These are phyloP conservation scores for Stramonita haemastoma DNA, from an alignment of 2,888 invertebrate species.

Conservation along the genomic window DNA sequence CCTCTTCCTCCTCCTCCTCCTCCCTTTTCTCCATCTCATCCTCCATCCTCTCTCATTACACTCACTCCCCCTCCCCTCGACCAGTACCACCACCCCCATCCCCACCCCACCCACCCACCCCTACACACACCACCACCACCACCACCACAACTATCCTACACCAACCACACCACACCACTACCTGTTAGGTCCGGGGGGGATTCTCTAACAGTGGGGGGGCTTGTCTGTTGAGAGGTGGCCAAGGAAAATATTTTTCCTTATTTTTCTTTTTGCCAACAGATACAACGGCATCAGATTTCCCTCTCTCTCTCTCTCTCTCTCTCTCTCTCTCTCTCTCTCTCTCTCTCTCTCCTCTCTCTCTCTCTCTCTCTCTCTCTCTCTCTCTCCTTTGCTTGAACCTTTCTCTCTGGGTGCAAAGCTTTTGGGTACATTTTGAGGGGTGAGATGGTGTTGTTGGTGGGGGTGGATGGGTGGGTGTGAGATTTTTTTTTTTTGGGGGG, in stretches of 20 bases:
- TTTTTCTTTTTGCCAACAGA: no score
- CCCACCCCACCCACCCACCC: not conserved
- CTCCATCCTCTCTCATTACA: not conserved
- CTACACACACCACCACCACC: no score
- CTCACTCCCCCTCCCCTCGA: not conserved
- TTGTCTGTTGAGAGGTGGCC: no score
- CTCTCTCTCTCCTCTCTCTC: not conserved
- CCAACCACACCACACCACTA: no score
- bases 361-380: not conserved
- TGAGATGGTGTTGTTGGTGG: not conserved
- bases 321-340: conserved; percentile 7
- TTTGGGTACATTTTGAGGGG: not conserved
- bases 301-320: not conserved
- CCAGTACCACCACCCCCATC: not conserved
- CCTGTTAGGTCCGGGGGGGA: no score
- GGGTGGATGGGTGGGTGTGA: not conserved
- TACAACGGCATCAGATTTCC: no score
- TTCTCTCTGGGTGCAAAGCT: no score
- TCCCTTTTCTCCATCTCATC: not conserved
- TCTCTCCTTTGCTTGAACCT: no score
- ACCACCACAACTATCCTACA: no score
- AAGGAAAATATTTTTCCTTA: no score
- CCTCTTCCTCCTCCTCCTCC: not conserved
- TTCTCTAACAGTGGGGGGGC: no score
- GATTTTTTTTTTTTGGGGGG: not conserved